Evolutionary conservation across 2,797 vertebrate genomes (phyloP).

Genomic region (Otolemur crassicaudatus): DNA sequence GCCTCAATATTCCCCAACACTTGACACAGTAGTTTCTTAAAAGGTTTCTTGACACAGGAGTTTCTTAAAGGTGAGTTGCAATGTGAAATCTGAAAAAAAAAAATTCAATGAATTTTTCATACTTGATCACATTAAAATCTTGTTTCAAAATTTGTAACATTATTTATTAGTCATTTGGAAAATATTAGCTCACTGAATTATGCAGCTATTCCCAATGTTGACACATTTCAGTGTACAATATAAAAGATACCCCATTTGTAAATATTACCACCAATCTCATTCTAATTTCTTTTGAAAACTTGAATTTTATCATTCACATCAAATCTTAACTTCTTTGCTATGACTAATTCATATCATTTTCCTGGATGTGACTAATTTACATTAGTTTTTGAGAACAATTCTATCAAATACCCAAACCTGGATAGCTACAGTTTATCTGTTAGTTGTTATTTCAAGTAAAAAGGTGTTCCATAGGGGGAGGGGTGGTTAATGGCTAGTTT

Average conservation of each 20-base stretch:
- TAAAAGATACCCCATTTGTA: not conserved
- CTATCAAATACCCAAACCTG: not conserved
- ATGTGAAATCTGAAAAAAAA: slow-evolving; percentile 25
- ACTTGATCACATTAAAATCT: not conserved
- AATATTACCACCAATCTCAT: not conserved
- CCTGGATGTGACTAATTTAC: not conserved
- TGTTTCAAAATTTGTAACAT: not conserved
- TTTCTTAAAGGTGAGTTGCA: slow-evolving; percentile 17
- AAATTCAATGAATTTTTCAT: not conserved
- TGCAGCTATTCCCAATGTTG: not conserved
- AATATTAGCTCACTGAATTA: not conserved
- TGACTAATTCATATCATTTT: not conserved
- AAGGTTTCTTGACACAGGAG: not conserved
- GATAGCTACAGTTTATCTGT: not conserved
- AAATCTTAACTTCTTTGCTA: not conserved
- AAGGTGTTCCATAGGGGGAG: not conserved
- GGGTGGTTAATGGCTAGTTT: not conserved
- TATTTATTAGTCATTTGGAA: slow-evolving; percentile 1
- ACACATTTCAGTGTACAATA: not conserved
- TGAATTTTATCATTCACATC: not conserved
- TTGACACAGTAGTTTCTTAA: slow-evolving; percentile 39
- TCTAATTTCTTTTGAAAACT: not conserved
- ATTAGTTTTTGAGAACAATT: not conserved
- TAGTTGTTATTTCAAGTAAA: not conserved
- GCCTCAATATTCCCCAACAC: not conserved